phyloP scores from a whole-genome alignment of 2,113 vertebrate genomes.

The Sisor rabdophorus region DNA sequence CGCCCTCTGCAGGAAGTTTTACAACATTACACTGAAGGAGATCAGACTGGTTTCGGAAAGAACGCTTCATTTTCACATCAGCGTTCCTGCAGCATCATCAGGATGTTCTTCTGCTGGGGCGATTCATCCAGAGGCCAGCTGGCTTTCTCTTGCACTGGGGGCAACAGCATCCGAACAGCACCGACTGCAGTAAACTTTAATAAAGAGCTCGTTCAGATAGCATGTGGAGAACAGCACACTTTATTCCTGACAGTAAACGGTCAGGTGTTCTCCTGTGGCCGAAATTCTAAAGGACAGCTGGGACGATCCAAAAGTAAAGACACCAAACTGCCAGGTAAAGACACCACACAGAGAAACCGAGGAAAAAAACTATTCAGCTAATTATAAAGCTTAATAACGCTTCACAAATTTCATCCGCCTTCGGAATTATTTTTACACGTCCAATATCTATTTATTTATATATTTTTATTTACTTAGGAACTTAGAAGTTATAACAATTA shows the following conservation, averaged over 20 bases:
- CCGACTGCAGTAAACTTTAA: constrained; percentile 16
- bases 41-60: neutral
- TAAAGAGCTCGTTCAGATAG: constrained; percentile 43
- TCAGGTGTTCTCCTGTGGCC: constrained; percentile 57
- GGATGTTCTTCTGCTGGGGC: constrained; percentile 58
- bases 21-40: neutral
- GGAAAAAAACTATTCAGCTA: neutral
- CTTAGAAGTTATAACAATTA: no score
- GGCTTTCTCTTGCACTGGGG: constrained; percentile 40
- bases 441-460: no score
- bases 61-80: neutral
- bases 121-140: constrained; percentile 59
- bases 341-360: neutral
- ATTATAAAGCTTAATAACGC: neutral
- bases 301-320: constrained; percentile 49
- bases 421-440: no score
- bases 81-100: neutral
- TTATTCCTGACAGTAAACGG: constrained; percentile 58
- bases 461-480: no score
- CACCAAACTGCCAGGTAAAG: constrained; percentile 45
- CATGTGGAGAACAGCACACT: constrained; percentile 60
- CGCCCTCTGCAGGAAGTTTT: neutral
- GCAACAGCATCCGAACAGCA: neutral
- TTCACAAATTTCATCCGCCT: no score
- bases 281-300: constrained; percentile 61